A percentile compares a stretch with the other conserved stretches of the same genome.
Evolutionary conservation across 2,113 vertebrate genomes (phyloP).

Genomic region (Cercopithecus mona): DNA sequence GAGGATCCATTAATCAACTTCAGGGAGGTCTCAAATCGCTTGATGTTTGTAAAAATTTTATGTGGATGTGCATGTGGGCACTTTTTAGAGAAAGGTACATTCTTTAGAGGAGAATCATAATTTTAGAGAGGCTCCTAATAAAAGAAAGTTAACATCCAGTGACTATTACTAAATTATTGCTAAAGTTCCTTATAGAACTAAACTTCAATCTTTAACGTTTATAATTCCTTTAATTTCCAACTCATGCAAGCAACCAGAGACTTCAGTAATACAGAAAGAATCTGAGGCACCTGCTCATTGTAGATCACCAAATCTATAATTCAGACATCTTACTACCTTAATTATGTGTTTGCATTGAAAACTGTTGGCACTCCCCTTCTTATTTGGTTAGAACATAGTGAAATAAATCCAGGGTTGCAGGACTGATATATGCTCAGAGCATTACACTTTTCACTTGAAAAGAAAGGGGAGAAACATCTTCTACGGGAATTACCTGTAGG

Average conservation of each 20-base stretch:
- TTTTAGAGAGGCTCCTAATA: background rate
- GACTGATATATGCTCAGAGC: background rate
- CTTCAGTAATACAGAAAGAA: background rate
- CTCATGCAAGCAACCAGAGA: background rate
- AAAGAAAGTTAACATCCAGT: background rate
- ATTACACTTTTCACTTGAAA: background rate
- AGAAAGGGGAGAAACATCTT: background rate
- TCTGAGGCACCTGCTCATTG: background rate
- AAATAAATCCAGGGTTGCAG: background rate
- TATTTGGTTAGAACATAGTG: background rate
- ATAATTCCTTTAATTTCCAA: background rate
- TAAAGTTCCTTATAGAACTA: background rate
- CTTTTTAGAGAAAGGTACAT: background rate
- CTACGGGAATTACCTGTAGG: background rate
- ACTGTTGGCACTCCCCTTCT: background rate
- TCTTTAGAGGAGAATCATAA: background rate
- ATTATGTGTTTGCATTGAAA: background rate
- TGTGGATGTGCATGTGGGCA: background rate
- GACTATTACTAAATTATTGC: background rate
- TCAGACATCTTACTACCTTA: background rate
- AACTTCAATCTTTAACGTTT: background rate
- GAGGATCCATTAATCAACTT: background rate
- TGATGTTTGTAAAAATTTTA: background rate
- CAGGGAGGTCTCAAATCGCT: background rate
- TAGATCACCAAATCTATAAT: background rate